phyloP scores from a whole-genome alignment of 1,140 invertebrate species.

The Aphelenchoides fujianensis region DNA sequence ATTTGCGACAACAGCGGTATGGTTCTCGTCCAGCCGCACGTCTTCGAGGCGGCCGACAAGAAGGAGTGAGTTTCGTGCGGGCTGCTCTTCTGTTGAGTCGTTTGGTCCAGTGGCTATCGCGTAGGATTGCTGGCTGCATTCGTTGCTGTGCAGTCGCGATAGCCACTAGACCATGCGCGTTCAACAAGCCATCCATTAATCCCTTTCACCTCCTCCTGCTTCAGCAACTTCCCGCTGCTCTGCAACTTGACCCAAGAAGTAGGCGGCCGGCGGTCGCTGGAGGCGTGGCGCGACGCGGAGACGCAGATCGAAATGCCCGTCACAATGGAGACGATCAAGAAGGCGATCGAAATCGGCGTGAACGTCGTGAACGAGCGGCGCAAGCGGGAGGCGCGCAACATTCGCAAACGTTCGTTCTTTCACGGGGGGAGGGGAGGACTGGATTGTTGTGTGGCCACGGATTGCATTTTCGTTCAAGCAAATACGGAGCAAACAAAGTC shows the following conservation, averaged over 20 bases:
- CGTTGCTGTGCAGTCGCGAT: not conserved
- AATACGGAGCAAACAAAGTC: too few relatives aligned
- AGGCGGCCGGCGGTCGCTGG: constrained; percentile 23
- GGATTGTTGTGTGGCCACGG: too few relatives aligned
- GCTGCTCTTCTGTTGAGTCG: not conserved
- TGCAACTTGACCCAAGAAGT: constrained; percentile 40
- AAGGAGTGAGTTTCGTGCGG: constrained; percentile 27
- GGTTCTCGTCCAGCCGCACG: constrained; percentile 66
- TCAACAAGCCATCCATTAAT: too few relatives aligned
- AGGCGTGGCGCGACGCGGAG: constrained; percentile 44
- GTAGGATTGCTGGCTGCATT: too few relatives aligned
- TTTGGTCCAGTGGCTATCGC: not conserved
- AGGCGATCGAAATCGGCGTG: constrained; percentile 42
- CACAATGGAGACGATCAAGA: constrained; percentile 41
- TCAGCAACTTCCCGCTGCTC: constrained; percentile 45
- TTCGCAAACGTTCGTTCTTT: constrained; percentile 40
- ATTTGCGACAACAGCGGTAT: constrained; percentile 79
- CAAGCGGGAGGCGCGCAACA: constrained; percentile 43
- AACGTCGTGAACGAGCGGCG: constrained; percentile 25
- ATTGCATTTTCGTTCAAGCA: too few relatives aligned
- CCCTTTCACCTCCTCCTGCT: too few relatives aligned
- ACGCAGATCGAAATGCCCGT: constrained; percentile 46
- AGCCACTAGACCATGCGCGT: too few relatives aligned
- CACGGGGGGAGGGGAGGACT: not conserved
- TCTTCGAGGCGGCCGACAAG: constrained; percentile 61